Evolutionary conservation across 2,888 invertebrate species (phyloP).

Genomic region (Choreutis nemorana): DNA sequence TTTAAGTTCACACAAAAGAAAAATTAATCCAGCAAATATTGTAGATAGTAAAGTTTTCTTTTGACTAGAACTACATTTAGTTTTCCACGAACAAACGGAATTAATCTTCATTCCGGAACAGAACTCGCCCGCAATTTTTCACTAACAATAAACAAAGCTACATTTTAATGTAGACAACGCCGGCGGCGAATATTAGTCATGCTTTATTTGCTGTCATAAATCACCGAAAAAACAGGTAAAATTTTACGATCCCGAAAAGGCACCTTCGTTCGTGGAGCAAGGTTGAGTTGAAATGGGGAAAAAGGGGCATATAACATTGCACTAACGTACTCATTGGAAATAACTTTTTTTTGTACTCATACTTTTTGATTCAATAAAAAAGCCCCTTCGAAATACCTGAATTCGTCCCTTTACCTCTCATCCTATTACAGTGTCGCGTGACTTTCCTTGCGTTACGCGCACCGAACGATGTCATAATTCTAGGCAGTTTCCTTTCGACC

Average conservation of each 20-base stretch:
- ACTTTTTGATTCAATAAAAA: no score
- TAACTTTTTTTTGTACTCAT: no score
- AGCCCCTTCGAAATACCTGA: no score
- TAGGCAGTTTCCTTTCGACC: conserved; percentile 41
- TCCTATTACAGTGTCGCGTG: conserved; percentile 37
- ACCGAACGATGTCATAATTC: conserved; percentile 60
- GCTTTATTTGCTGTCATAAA: conserved; percentile 44
- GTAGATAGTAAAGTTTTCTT: no score
- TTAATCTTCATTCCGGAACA: conserved; percentile 12
- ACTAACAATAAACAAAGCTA: conserved; percentile 33
- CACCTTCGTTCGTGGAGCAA: no score
- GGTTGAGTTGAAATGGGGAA: no score
- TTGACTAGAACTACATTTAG: no score
- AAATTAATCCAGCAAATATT: no score
- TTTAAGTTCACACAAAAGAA: no score
- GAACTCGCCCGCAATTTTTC: conserved; percentile 10
- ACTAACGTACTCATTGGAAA: no score
- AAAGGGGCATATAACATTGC: no score
- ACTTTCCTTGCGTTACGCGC: conserved; percentile 32
- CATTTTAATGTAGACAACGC: conserved; percentile 15
- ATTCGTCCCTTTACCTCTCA: no score
- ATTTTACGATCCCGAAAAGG: background rate
- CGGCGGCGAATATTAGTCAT: conserved; percentile 39
- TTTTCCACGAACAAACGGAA: conserved; percentile 4
- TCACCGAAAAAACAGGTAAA: conserved; percentile 58